Evolutionary conservation across 2,113 vertebrate species (phyloP).

Genomic region (Lophura nycthemera): DNA sequence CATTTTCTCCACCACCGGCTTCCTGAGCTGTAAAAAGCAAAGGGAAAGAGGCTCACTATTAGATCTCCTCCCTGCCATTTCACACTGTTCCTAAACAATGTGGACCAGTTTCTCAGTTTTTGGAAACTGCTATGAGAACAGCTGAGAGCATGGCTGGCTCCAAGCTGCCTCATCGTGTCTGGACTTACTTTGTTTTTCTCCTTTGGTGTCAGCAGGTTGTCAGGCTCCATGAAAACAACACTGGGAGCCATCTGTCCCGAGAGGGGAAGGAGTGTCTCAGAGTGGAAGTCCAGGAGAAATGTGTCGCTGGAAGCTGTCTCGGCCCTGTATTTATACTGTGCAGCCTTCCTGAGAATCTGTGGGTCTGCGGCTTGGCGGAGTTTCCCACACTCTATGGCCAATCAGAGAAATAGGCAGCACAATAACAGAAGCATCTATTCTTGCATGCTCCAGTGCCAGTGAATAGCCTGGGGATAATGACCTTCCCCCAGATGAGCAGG

Average conservation of each 20-base stretch:
- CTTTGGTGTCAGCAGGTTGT: slow-evolving; percentile 54
- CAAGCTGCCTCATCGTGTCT: background rate
- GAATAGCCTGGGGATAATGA: slow-evolving; percentile 72
- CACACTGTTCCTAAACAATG: background rate
- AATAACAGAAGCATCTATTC: slow-evolving; percentile 60
- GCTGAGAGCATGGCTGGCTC: background rate
- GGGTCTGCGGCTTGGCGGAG: slow-evolving; percentile 53
- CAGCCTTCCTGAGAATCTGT: background rate
- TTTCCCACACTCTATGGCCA: slow-evolving; percentile 83
- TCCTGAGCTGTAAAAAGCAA: slow-evolving; percentile 79
- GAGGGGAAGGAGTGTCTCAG: background rate
- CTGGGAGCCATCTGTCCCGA: slow-evolving; percentile 70
- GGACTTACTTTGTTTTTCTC: slow-evolving; percentile 82
- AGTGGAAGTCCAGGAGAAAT: background rate
- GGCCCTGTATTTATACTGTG: slow-evolving; percentile 59
- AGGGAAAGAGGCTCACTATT: background rate
- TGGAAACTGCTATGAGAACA: background rate
- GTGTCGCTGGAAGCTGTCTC: background rate
- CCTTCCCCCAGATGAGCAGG: slow-evolving; percentile 72
- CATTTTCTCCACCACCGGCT: slow-evolving; percentile 86
- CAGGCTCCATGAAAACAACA: slow-evolving; percentile 45
- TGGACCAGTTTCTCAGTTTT: background rate
- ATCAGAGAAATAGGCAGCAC: slow-evolving; percentile 58
- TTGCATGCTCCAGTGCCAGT: slow-evolving; percentile 74
- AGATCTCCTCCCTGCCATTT: background rate